These are phyloP conservation scores for Micrasema longulum DNA, from an alignment of 1,140 invertebrate species.

Conservation along the genomic window DNA sequence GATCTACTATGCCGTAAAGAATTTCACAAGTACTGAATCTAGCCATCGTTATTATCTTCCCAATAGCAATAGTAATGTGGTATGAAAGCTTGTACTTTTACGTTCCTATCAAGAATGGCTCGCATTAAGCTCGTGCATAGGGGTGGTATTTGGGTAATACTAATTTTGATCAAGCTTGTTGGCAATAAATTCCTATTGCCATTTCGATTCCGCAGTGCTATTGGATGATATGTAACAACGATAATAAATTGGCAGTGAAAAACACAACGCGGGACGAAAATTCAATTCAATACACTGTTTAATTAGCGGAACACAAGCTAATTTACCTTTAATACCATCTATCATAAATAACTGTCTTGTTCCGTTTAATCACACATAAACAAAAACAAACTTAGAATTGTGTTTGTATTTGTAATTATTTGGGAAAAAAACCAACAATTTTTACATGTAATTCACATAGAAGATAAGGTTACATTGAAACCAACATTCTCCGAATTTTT, in stretches of 20 bases:
- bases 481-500: too few species aligned
- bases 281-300: conserved; percentile 19
- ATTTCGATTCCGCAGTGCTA: conserved; percentile 37
- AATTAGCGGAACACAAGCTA: conserved; percentile 5
- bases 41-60: too few species aligned
- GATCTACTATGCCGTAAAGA: too few species aligned
- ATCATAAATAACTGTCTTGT: too few species aligned
- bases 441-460: too few species aligned
- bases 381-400: too few species aligned
- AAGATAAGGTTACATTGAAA: too few species aligned
- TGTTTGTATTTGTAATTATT: too few species aligned
- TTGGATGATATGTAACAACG: conserved; percentile 31
- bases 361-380: too few species aligned
- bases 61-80: too few species aligned
- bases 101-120: conserved; percentile 5
- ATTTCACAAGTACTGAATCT: too few species aligned
- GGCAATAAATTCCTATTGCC: conserved; percentile 50
- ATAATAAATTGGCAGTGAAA: conserved; percentile 25
- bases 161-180: conserved; percentile 39
- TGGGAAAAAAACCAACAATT: too few species aligned
- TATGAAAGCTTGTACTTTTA: conserved; percentile 19
- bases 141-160: conserved; percentile 29
- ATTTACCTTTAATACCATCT: conserved; percentile 1
- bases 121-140: conserved; percentile 21
- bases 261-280: conserved; percentile 24